phyloP scores from a whole-genome alignment of 1,140 invertebrate species.

The Drosophila busckii region DNA sequence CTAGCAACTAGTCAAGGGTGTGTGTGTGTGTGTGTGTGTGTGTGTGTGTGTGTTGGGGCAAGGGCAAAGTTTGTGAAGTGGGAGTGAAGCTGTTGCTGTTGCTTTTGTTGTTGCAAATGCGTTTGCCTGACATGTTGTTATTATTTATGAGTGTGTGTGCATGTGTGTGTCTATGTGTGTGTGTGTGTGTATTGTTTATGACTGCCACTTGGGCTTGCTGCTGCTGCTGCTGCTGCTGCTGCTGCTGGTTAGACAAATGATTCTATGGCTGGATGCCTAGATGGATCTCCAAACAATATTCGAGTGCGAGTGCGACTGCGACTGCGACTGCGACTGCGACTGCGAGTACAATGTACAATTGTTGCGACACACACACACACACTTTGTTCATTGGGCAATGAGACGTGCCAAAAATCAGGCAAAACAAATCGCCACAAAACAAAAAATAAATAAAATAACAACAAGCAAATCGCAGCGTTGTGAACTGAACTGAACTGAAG shows the following conservation, averaged over 20 bases:
- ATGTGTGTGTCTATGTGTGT: neutral
- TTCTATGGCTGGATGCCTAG: neutral
- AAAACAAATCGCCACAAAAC: constrained; percentile 29
- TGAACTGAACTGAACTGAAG: too few species aligned
- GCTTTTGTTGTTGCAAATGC: neutral
- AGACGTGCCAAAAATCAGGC: constrained; percentile 70
- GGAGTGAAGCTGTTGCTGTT: too few species aligned
- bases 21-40: constrained; percentile 4
- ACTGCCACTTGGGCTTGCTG: constrained; percentile 18
- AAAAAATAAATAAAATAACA: constrained; percentile 19
- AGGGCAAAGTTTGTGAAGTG: neutral
- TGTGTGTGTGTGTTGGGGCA: neutral
- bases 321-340: too few species aligned
- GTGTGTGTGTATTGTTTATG: constrained; percentile 17
- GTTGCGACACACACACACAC: too few species aligned
- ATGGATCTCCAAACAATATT: constrained; percentile 26
- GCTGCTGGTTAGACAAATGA: constrained; percentile 23
- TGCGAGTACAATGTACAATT: too few species aligned
- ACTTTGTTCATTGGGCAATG: too few species aligned
- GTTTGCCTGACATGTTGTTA: too few species aligned
- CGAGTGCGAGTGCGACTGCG: too few species aligned
- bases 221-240: too few species aligned
- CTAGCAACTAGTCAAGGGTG: neutral
- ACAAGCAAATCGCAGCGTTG: too few species aligned
- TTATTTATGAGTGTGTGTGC: neutral